Conservation (phyloP, 1,140 invertebrate genomes). For the Marisa cornuarietis region DNA sequence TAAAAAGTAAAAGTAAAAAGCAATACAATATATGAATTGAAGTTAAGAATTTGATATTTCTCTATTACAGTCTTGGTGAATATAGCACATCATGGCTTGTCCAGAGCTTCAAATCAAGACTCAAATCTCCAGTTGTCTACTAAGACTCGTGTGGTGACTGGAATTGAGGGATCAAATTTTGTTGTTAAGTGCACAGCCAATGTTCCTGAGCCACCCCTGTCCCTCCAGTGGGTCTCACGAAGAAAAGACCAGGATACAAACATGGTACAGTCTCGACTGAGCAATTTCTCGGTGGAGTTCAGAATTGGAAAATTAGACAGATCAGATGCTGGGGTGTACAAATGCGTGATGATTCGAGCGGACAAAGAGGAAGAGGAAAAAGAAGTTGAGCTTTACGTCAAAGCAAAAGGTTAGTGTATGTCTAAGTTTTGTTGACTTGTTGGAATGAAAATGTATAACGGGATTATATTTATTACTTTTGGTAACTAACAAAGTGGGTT, state of each 20-base stretch:
- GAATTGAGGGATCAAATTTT: conserved; percentile 8
- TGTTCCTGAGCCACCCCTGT: background rate
- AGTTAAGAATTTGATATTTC: too few relatives aligned
- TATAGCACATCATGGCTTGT: too few relatives aligned
- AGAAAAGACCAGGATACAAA: background rate
- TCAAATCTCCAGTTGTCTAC: too few relatives aligned
- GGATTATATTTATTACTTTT: too few relatives aligned
- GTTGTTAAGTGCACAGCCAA: conserved; percentile 5
- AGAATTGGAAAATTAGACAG: conserved; percentile 15
- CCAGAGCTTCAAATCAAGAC: too few relatives aligned
- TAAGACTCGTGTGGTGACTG: background rate
- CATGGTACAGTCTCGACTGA: background rate
- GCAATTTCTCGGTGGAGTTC: conserved; percentile 11
- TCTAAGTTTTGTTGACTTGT: too few relatives aligned
- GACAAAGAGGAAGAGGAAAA: conserved; percentile 14
- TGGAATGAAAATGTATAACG: too few relatives aligned
- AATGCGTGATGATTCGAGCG: conserved; percentile 11
- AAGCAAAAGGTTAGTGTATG: conserved; percentile 4
- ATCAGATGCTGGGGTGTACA: conserved; percentile 22
- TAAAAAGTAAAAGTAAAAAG: too few relatives aligned
- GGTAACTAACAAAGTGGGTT: background rate
- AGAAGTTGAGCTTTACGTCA: conserved; percentile 2
- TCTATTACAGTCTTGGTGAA: too few relatives aligned
- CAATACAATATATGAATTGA: too few relatives aligned
- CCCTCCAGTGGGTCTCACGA: background rate